Evolutionary conservation across 2,797 vertebrate genomes (phyloP), one percentile per base, ranked within the genome.

Genomic region (Australoheros facetus): DNA sequence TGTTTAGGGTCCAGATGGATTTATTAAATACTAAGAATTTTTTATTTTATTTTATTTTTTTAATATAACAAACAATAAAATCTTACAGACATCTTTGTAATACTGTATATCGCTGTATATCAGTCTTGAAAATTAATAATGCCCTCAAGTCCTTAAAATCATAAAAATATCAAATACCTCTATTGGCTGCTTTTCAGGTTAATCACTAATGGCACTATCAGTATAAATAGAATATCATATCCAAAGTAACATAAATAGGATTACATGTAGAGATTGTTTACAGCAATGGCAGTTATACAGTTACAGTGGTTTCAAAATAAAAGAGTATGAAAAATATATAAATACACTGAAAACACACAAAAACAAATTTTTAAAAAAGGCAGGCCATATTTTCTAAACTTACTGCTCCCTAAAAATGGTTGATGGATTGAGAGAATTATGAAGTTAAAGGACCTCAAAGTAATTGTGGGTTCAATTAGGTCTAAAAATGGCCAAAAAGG

Each of bases 191-290:
- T 81, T 23, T 34, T 42, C 37, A 55, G 8, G 32, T 23, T 26
- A 73, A 70, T 42, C 23, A 34, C 59, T 69, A 11, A 71, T 78
- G 77, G 39, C 6, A 42, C 17, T 4, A 74, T 45, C 32, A 71
- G 73, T 83, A 91, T 91, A 92, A 92, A 92, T 92, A 92, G 76
- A 84, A 48, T 66, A 84, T 66, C 53, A 80, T 82, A 87, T 75
- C 83, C 57, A 87, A 75, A 84, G 48, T 80, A 83, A 80, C 77
- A 88, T 92, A 93, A 93, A 93, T 92, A 92, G 57, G 81, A 80
- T 77, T 79, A 77, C 32, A 90, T 64, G 45, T 48, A 55, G 57
- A 69, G 55, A 85, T 73, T 80, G 80, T 84, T 32, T 85, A 88
- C 85, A 86, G 45, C 23, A 86, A 60, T 58, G 84, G 89, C 86